These are phyloP conservation scores for Acanthopagrus latus DNA, from an alignment of 2,797 vertebrate species.

Conservation along the genomic window DNA sequence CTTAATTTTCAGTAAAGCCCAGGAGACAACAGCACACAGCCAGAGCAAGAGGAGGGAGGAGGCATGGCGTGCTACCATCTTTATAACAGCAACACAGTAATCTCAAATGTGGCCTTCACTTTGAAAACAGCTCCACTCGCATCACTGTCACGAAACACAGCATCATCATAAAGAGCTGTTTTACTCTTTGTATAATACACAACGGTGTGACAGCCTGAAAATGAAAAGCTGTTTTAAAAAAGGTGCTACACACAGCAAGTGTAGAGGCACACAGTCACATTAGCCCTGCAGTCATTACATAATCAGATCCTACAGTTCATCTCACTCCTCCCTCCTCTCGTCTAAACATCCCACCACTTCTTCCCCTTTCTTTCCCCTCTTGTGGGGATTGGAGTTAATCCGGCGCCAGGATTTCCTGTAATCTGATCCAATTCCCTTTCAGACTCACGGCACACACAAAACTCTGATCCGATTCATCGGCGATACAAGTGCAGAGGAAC, in stretches of 20 bases:
- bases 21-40: neutral
- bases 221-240: constrained; percentile 20
- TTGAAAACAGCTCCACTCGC: neutral
- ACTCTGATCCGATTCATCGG: constrained; percentile 56
- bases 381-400: constrained; percentile 69
- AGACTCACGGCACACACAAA: constrained; percentile 39
- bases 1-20: constrained; percentile 26
- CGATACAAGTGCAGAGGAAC: constrained; percentile 51
- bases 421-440: constrained; percentile 79
- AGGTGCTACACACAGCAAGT: constrained; percentile 32
- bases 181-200: constrained; percentile 3
- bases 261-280: constrained; percentile 37
- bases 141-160: neutral
- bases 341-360: constrained; percentile 32
- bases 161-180: neutral
- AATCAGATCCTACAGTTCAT: constrained; percentile 22
- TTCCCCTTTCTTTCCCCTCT: constrained; percentile 45
- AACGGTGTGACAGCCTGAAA: constrained; percentile 10
- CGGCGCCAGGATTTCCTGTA: constrained; percentile 70
- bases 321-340: constrained; percentile 27
- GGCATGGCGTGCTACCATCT: neutral
- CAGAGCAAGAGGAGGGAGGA: neutral
- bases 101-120: constrained; percentile 11
- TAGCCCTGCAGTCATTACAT: constrained; percentile 40
- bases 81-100: constrained; percentile 17